Evolutionary conservation across 2,888 invertebrate genomes (phyloP), one percentile per base, ranked within the genome.

Genomic region (Neoitamus cyanurus): DNA sequence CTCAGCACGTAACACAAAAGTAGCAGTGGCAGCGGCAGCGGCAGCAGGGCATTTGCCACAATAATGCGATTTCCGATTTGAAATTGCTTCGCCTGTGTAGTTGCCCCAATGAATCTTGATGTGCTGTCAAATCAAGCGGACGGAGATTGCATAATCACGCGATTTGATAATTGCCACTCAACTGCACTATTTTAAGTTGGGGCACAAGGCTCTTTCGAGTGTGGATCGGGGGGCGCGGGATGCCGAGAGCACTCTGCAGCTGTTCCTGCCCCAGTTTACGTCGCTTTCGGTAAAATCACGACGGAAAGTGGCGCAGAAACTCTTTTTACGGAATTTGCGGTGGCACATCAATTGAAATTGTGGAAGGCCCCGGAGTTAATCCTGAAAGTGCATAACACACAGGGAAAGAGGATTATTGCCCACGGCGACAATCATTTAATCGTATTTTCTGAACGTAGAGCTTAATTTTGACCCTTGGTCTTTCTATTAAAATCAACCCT

Each of bases 81-180:
- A 68, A 42, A 69, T 13, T 69, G 82, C 36, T 36, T 25, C 80
- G 28, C 68, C 42, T 37, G n/a, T 20, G 82, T 82, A 37, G n/a
- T 82, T 82, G 82, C 69, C 69, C 28, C 82, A 68, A 82, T 82
- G 82, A 69, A 69, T 69, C 82, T 82, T 82, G 82, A 82, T 69
- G 37, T 82, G 68, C 82, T 82, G 82, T 82, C 82, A 82, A 82
- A 82, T 82, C 69, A 82, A 82, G 82, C 82, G 69, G 69, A 82
- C 82, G 82, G 82, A 82, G 82, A 82, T 82, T 82, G 82, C 82
- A 82, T 82, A 82, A 82, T 82, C 37, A 69, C 69, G 82, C 82
- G 82, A 82, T 82, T 82, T 82, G 82, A 82, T 82, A 82, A 82
- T 82, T 82, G 82, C 82, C 82, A 82, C 36, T 82, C 82, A 80